Percentiles rank a stretch among this genome's conserved stretches.
Conservation (phyloP, 1,140 invertebrate genomes). For the Bombus turneri region DNA sequence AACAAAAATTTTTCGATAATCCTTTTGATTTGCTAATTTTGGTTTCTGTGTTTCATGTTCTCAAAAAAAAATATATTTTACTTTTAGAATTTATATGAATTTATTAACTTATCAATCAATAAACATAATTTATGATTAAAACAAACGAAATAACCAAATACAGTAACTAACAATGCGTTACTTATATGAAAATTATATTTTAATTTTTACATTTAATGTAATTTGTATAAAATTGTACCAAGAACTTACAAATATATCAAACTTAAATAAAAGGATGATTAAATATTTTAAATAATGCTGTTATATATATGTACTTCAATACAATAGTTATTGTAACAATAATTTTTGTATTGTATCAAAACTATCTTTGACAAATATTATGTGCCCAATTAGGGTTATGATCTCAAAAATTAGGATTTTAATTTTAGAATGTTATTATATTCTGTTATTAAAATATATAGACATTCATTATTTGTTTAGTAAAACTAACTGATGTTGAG, state of each 20-base stretch:
- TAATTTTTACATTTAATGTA: neutral
- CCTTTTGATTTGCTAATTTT: neutral
- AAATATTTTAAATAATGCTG: neutral
- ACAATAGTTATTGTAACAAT: neutral
- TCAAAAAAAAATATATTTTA: neutral
- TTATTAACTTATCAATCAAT: neutral
- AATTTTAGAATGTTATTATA: neutral
- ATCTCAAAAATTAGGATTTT: neutral
- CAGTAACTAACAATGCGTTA: neutral
- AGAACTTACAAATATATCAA: neutral
- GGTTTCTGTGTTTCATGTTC: neutral
- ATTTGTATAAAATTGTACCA: neutral
- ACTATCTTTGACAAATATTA: neutral
- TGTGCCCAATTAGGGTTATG: neutral
- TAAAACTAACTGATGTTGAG: neutral
- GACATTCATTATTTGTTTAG: neutral
- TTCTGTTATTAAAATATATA: neutral
- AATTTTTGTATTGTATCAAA: neutral
- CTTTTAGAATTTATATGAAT: neutral
- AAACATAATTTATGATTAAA: neutral
- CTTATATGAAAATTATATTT: neutral
- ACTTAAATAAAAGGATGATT: neutral
- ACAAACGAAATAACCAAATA: neutral
- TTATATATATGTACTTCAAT: neutral
- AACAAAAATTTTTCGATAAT: constrained; percentile 1